A percentile compares a stretch with the other conserved stretches of the same genome.
phyloP scores from a whole-genome alignment of 2,888 invertebrate species.

The Diaperis boleti region DNA sequence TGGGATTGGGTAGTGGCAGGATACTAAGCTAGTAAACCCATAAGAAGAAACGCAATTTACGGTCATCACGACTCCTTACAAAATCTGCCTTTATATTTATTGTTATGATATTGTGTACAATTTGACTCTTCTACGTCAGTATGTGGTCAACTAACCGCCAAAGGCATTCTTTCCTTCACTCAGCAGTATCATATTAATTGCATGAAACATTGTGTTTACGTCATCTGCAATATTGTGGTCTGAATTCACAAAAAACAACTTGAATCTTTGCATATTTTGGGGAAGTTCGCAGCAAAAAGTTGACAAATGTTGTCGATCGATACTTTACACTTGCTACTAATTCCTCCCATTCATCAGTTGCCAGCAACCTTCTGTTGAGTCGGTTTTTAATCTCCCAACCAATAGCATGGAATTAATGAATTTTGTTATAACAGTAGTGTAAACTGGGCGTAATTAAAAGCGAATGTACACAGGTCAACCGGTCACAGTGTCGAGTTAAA shows the following conservation, averaged over 20 bases:
- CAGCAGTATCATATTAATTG: too few species aligned
- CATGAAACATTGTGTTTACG: too few species aligned
- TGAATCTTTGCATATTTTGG: conserved; percentile 16
- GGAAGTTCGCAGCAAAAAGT: conserved; percentile 9
- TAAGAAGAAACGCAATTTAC: too few species aligned
- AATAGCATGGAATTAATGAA: conserved; percentile 20
- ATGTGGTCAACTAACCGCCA: too few species aligned
- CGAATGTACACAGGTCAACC: conserved; percentile 21
- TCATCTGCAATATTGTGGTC: not conserved
- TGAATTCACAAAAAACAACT: not conserved
- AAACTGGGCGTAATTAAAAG: conserved; percentile 15
- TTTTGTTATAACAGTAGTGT: conserved; percentile 19
- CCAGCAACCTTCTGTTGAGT: not conserved
- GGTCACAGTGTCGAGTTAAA: conserved; percentile 17
- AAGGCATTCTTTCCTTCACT: too few species aligned
- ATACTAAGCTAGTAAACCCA: too few species aligned
- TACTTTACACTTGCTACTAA: conserved; percentile 24
- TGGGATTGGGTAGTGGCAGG: too few species aligned
- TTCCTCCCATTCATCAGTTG: conserved; percentile 21
- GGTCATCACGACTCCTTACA: too few species aligned
- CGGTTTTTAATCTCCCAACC: conserved; percentile 6
- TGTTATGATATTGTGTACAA: too few species aligned
- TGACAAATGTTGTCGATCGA: conserved; percentile 15
- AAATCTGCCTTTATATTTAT: too few species aligned
- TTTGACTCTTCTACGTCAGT: conserved; percentile 14